A percentile compares a stretch with the other conserved stretches of the same genome.
These are phyloP conservation scores for Cantharis lateralis DNA, from an alignment of 2,888 invertebrate genomes.

Conservation along the genomic window DNA sequence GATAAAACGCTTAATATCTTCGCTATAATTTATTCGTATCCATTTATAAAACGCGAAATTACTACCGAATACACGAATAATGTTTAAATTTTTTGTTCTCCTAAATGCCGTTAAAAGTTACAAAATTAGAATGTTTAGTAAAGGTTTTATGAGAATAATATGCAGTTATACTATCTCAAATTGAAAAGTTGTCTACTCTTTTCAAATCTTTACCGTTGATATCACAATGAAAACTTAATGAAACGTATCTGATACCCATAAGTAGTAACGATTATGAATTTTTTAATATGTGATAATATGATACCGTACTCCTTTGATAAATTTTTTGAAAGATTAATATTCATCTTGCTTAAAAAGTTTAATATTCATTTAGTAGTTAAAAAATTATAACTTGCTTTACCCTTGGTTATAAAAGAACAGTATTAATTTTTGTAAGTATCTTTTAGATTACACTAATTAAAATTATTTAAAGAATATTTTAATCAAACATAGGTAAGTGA, in stretches of 20 bases:
- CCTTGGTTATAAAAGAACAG: no score
- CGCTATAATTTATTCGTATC: conserved; percentile 13
- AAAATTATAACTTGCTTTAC: neutral
- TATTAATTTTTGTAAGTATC: neutral
- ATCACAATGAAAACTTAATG: neutral
- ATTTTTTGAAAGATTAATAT: neutral
- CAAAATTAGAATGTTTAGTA: neutral
- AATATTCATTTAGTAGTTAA: neutral
- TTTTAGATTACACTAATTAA: neutral
- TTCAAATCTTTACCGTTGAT: neutral
- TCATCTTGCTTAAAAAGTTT: neutral
- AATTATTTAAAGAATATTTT: neutral
- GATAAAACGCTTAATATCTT: conserved; percentile 16
- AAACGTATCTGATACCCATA: neutral
- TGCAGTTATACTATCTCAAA: neutral
- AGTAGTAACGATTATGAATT: neutral
- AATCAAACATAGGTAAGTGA: neutral
- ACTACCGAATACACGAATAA: neutral
- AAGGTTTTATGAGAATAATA: neutral
- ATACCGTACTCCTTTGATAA: neutral
- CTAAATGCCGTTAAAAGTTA: neutral
- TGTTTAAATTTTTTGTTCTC: neutral
- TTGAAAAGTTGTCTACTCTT: neutral
- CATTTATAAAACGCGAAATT: neutral
- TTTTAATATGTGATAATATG: neutral